A percentile compares a stretch with the other conserved stretches of the same genome.
phyloP scores from a whole-genome alignment of 2,797 vertebrate genomes.

The Pristis pectinata region DNA sequence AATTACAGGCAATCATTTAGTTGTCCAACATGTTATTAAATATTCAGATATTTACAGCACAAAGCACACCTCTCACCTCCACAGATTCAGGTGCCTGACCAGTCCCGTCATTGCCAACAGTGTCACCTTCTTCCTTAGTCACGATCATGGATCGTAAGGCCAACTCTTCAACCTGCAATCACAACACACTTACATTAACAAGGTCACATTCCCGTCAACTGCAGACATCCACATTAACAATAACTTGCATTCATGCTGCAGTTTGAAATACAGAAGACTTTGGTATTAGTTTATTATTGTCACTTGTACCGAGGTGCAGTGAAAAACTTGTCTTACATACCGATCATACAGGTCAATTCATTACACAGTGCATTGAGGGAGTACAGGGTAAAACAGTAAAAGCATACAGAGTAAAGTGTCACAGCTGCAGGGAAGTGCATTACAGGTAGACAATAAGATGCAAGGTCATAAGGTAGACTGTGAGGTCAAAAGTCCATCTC shows the following conservation, averaged over 20 bases:
- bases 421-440: no score
- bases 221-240: background rate
- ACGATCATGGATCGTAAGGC: slow-evolving; percentile 69
- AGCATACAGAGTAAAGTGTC: no score
- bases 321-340: no score
- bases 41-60: no score
- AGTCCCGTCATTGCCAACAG: background rate
- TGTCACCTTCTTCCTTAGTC: slow-evolving; percentile 55
- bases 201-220: background rate
- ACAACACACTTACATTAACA: background rate
- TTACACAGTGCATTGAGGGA: no score
- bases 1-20: background rate
- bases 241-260: background rate
- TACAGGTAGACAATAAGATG: no score
- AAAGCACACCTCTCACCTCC: background rate
- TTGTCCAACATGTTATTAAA: background rate
- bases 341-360: no score
- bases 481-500: no score
- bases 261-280: background rate
- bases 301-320: no score
- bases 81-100: background rate
- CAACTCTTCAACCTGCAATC: slow-evolving; percentile 68
- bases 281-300: no score
- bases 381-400: no score
- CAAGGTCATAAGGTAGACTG: no score